Conservation (phyloP, 2,888 invertebrate species). For the Pristionchus exspectatus region DNA sequence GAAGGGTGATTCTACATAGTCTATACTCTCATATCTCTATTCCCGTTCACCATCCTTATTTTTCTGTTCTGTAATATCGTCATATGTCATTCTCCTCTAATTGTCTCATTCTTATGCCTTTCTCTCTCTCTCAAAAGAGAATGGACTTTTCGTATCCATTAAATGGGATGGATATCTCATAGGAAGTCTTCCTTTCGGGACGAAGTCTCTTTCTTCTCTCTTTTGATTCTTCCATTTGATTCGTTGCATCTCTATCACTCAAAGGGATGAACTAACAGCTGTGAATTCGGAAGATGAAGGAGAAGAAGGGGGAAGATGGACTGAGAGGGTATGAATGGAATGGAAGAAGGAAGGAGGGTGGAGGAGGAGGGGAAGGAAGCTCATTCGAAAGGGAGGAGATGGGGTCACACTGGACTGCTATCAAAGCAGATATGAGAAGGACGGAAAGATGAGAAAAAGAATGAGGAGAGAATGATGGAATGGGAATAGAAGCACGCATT, state of each 20-base stretch:
- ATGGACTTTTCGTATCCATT: conserved; percentile 31
- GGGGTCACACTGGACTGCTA: conserved; percentile 19
- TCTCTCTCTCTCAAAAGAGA: conserved; percentile 17
- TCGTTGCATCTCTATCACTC: conserved; percentile 38
- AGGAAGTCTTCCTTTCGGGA: conserved; percentile 7
- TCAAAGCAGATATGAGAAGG: conserved; percentile 31
- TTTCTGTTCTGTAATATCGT: conserved; percentile 6
- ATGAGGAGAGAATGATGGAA: neutral
- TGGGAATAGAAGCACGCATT: neutral
- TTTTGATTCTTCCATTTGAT: neutral
- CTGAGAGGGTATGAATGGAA: neutral
- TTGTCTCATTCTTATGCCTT: conserved; percentile 12
- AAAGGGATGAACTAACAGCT: conserved; percentile 47
- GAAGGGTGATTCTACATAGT: neutral
- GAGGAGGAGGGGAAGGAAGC: neutral
- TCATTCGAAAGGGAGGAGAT: conserved; percentile 17
- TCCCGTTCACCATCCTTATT: neutral
- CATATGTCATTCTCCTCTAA: conserved; percentile 18
- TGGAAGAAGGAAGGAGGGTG: conserved; percentile 3
- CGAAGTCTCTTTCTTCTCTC: conserved; percentile 28
- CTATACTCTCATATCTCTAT: neutral
- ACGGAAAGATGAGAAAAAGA: neutral
- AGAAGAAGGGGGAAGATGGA: too few species aligned
- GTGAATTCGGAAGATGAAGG: conserved; percentile 12
- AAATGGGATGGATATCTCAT: conserved; percentile 42